Evolutionary conservation across 2,888 invertebrate species (phyloP), one percentile per base, ranked within the genome.

Genomic region (Cheilosia scutellata): DNA sequence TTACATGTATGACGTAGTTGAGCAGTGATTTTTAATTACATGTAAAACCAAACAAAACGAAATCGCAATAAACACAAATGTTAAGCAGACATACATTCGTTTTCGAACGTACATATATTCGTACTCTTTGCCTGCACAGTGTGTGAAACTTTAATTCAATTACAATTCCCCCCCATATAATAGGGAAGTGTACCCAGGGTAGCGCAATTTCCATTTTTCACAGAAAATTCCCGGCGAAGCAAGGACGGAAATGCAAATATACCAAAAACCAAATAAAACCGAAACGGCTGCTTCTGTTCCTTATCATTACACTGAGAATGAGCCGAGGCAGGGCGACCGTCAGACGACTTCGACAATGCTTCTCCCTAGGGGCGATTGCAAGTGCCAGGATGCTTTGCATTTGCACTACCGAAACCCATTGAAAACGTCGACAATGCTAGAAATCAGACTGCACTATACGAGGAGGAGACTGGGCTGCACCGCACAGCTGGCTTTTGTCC

Each of bases 41-140:
- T 60, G 42, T 20, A 65, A 70, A 76, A 47, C 42, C 49, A 71
- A 74, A 78, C 55, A 72, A 74, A 68, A 47, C 68, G 63, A 68
- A 13, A 51, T 68, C 63, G 49, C 51, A 74, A 79, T 83, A 83
- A 83, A 74, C 83, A 70, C 68, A 49, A 55, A 74, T 68, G 74
- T 72, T 55, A 62, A 68, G 40, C 49, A 66, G 9, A 57, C 53
- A 44, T 44, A 37, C 37, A 37, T 29, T 29, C 29, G 29, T 5
- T 29, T 29, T 29, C 29, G 42, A 42, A 13, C 2, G 13, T 29
- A 53, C 44, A 16, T n/a, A 42, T 25, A 20, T 33, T 13, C 20
- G 37, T 37, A 37, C 11, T 9, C 11, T 9, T 3, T n/a, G 2
- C 16, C 42, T 33, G 13, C 57, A 16, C 7, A 37, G n/a, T 37